Conservation (phyloP, 2,113 vertebrate genomes). For the Excalfactoria chinensis region DNA sequence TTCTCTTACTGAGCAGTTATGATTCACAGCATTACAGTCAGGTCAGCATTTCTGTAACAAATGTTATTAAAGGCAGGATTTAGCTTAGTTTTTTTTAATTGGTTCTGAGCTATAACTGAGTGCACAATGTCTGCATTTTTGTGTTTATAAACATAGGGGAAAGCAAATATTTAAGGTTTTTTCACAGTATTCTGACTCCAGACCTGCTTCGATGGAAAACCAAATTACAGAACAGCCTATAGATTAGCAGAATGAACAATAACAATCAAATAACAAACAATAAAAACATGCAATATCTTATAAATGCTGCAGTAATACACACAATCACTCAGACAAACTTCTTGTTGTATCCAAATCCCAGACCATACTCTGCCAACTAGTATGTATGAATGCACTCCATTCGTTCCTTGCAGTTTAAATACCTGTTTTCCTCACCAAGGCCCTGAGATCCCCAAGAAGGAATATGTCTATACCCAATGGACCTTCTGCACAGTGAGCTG, state of each 20-base stretch:
- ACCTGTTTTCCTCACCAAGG: not conserved
- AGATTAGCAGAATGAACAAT: slow-evolving; percentile 70
- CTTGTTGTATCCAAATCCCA: not conserved
- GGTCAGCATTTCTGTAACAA: slow-evolving; percentile 47
- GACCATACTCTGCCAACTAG: not conserved
- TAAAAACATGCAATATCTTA: not conserved
- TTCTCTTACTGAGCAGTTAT: slow-evolving; percentile 3
- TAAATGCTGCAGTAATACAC: not conserved
- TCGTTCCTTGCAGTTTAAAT: not conserved
- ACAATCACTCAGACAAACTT: not conserved
- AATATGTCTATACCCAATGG: not conserved
- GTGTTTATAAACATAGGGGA: slow-evolving; percentile 63
- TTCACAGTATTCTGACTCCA: slow-evolving; percentile 58
- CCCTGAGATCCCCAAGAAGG: not conserved
- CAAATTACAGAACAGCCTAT: slow-evolving; percentile 66
- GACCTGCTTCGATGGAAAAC: slow-evolving; percentile 65
- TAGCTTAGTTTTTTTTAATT: slow-evolving; percentile 54
- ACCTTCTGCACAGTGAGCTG: rapidly evolving
- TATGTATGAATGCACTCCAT: not conserved
- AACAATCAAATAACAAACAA: slow-evolving; percentile 22
- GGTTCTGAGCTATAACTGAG: slow-evolving; percentile 74
- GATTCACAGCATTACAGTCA: slow-evolving; percentile 23
- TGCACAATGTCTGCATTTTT: slow-evolving; percentile 74
- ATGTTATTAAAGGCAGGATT: slow-evolving; percentile 4
- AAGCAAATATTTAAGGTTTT: slow-evolving; percentile 72